phyloP scores from a whole-genome alignment of 2,888 invertebrate species.

The Rhamnusium bicolor region DNA sequence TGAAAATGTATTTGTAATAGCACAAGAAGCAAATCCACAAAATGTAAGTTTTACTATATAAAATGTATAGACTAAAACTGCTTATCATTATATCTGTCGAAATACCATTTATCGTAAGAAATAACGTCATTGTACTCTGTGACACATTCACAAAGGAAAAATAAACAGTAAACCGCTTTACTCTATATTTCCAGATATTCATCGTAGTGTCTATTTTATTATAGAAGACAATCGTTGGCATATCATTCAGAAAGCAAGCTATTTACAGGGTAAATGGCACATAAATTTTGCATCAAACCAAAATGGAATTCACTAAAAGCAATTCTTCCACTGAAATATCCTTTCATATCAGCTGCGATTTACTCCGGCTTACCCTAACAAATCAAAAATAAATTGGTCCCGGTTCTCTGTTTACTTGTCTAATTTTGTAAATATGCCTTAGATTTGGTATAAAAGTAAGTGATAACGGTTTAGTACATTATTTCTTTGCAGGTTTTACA shows the following conservation, averaged over 20 bases:
- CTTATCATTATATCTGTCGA: no score
- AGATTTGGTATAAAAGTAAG: slow-evolving; percentile 8
- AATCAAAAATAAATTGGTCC: slow-evolving; percentile 46
- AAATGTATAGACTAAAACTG: no score
- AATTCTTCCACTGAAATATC: slow-evolving; percentile 47
- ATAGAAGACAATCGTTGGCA: slow-evolving; percentile 45
- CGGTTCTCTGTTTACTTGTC: slow-evolving; percentile 22
- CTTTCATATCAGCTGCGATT: slow-evolving; percentile 46
- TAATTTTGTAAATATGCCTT: slow-evolving; percentile 26
- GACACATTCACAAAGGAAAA: not conserved
- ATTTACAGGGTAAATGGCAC: slow-evolving; percentile 49
- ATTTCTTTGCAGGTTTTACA: not conserved
- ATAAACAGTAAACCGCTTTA: slow-evolving; percentile 8
- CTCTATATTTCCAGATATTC: slow-evolving; percentile 22
- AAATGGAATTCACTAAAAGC: slow-evolving; percentile 51
- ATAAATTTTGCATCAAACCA: slow-evolving; percentile 48
- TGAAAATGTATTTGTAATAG: no score
- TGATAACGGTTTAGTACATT: not conserved
- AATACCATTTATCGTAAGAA: not conserved
- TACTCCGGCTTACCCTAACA: slow-evolving; percentile 38
- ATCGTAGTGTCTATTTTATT: slow-evolving; percentile 41
- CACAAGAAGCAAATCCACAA: no score
- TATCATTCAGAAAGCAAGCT: slow-evolving; percentile 47
- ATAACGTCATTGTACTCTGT: not conserved
- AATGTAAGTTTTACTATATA: no score